These are phyloP conservation scores for Petrolisthes manimaculis DNA, from an alignment of 2,888 invertebrate genomes.

Conservation along the genomic window DNA sequence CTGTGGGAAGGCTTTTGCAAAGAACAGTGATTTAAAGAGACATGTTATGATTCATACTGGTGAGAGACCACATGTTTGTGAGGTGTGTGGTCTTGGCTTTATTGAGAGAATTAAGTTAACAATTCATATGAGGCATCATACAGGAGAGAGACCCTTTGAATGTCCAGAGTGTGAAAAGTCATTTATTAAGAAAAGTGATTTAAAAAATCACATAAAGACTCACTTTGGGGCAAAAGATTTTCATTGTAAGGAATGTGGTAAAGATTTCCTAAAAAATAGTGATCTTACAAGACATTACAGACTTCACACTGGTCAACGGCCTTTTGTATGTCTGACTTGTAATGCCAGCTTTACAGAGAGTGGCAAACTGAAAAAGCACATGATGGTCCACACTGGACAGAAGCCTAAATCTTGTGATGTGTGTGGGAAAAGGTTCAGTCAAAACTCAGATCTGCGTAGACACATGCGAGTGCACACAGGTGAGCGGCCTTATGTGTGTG, in stretches of 20 bases:
- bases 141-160: slow-evolving; percentile 54
- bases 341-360: slow-evolving; percentile 47
- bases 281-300: slow-evolving; percentile 48
- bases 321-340: slow-evolving; percentile 45
- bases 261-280: slow-evolving; percentile 53
- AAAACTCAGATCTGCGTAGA: slow-evolving; percentile 51
- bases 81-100: slow-evolving; percentile 47
- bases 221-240: slow-evolving; percentile 49
- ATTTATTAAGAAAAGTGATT: slow-evolving; percentile 55
- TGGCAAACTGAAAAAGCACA: slow-evolving; percentile 52
- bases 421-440: slow-evolving; percentile 50
- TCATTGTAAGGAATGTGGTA: slow-evolving; percentile 51
- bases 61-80: slow-evolving; percentile 49
- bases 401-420: slow-evolving; percentile 38
- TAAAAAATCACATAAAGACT: slow-evolving; percentile 51
- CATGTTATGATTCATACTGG: slow-evolving; percentile 56
- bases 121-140: slow-evolving; percentile 50
- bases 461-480: slow-evolving; percentile 56
- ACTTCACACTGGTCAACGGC: slow-evolving; percentile 48
- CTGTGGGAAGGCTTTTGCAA: slow-evolving; percentile 46
- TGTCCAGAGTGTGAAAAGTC: slow-evolving; percentile 45
- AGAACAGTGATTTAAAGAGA: slow-evolving; percentile 53
- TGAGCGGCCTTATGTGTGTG: slow-evolving; percentile 48
- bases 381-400: slow-evolving; percentile 52
- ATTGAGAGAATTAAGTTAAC: slow-evolving; percentile 49